A percentile compares a stretch with the other conserved stretches of the same genome.
These are phyloP conservation scores for Parauchenoglanis punctatus DNA, from an alignment of 2,797 vertebrate species.

Conservation along the genomic window DNA sequence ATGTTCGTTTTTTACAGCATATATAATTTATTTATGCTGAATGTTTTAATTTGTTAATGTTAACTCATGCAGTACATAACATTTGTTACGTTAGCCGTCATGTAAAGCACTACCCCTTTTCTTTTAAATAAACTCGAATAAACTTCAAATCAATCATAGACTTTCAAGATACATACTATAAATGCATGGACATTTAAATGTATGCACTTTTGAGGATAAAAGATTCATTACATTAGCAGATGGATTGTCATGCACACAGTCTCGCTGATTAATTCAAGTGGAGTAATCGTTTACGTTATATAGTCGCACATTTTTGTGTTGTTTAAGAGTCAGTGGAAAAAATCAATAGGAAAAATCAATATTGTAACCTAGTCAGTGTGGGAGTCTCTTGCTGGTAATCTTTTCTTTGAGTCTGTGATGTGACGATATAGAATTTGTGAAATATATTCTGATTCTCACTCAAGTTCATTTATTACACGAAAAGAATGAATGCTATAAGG, in stretches of 20 bases:
- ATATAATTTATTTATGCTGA: too few species aligned
- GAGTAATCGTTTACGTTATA: neutral
- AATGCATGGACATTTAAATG: neutral
- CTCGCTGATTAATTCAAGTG: neutral
- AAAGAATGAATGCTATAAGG: neutral
- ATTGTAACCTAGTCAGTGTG: neutral
- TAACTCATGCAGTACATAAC: neutral
- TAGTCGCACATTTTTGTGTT: neutral
- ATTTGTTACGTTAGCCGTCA: neutral
- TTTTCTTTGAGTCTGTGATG: neutral
- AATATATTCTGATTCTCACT: neutral
- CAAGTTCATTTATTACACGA: neutral
- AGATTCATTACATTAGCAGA: neutral
- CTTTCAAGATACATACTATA: neutral
- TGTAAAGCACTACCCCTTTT: neutral
- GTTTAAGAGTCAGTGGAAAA: neutral
- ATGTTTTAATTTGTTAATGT: too few species aligned
- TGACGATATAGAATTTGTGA: neutral
- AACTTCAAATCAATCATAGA: neutral
- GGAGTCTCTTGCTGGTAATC: neutral
- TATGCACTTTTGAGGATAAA: neutral
- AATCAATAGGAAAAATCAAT: neutral
- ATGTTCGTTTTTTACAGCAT: neutral
- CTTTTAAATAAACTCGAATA: neutral
- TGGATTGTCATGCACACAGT: neutral